Conservation (phyloP, 2,888 invertebrate genomes). For the Erynnis tages region DNA sequence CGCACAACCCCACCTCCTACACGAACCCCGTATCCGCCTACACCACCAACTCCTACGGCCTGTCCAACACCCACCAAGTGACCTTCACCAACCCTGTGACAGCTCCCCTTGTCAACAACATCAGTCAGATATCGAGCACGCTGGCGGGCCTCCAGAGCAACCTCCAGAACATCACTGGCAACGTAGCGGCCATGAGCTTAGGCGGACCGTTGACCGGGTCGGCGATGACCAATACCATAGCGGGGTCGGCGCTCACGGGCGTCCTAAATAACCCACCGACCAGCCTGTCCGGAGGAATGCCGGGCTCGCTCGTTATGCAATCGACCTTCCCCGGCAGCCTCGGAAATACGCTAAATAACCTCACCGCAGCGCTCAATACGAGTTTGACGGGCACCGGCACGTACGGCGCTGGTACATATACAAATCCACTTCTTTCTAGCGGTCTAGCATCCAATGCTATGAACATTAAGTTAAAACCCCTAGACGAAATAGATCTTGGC, state of each 20-base stretch:
- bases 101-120: constrained; percentile 73
- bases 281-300: constrained; percentile 66
- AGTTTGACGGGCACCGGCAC: constrained; percentile 61
- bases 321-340: constrained; percentile 67
- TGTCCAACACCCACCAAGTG: constrained; percentile 76
- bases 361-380: constrained; percentile 67
- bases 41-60: constrained; percentile 67
- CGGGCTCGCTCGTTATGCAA: constrained; percentile 66
- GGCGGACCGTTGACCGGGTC: constrained; percentile 69
- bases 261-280: constrained; percentile 72
- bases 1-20: constrained; percentile 77
- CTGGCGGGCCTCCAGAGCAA: constrained; percentile 74
- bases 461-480: constrained; percentile 85
- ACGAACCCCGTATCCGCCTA: constrained; percentile 78
- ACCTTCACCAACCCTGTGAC: constrained; percentile 77
- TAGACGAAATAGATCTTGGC: constrained; percentile 87
- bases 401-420: constrained; percentile 80
- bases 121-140: constrained; percentile 74
- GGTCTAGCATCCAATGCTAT: constrained; percentile 81
- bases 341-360: constrained; percentile 65
- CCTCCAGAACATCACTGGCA: constrained; percentile 69
- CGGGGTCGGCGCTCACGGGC: constrained; percentile 69
- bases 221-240: constrained; percentile 73
- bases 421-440: constrained; percentile 83
- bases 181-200: constrained; percentile 68